Base-by-base conservation (phyloP, 2,797 vertebrate species). In the Salmo trutta region DNA sequence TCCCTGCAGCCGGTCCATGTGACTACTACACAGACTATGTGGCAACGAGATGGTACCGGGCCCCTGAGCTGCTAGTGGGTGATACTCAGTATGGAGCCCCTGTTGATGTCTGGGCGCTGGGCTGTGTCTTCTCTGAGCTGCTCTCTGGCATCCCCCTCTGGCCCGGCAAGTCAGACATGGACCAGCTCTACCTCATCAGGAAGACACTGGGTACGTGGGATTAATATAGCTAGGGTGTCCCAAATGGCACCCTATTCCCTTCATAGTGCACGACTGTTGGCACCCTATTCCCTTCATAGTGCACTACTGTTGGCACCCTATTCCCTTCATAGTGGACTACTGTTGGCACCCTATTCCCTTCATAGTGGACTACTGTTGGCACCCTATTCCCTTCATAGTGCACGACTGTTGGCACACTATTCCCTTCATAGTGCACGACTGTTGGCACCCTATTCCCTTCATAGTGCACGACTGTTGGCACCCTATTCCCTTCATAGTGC, bases 21-120 rank as follows among this genome's bases (percentile, higher is more conserved):
- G 98, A 96, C 85, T 96, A 94, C 88, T 99, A 99, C 92, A 99
- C 98, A 0, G 97, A 99, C 88, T 99, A 98, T 0, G 98, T 99
- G 85, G 98, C 98, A 3, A 99, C 98, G 0, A 91, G 97, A 3
- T 98, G 97, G 97, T 98, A 98, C 82, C 94, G 97, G 33, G 94
- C 95, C 54, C 97, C 97, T 0, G 97, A 99, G 90, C 86, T 98
- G 72, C 91, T 98, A 14, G 97, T 99, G 80, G 97, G 97, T 1
- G 97, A 99, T 91, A 97, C 94, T 0, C 97, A 96, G 86, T 98
- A 99, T 0, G 97, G 97, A 0, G 92, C 97, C 0, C 95, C 97
- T 0, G 97, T 99, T 71, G 97, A 99, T 0, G 96, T 99, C 0
- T 99, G 97, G 97, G 97, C 97, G 0, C 81, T 99, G 0, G 97